phyloP scores from a whole-genome alignment of 1,140 invertebrate species.

The Neodiprion pinetum region DNA sequence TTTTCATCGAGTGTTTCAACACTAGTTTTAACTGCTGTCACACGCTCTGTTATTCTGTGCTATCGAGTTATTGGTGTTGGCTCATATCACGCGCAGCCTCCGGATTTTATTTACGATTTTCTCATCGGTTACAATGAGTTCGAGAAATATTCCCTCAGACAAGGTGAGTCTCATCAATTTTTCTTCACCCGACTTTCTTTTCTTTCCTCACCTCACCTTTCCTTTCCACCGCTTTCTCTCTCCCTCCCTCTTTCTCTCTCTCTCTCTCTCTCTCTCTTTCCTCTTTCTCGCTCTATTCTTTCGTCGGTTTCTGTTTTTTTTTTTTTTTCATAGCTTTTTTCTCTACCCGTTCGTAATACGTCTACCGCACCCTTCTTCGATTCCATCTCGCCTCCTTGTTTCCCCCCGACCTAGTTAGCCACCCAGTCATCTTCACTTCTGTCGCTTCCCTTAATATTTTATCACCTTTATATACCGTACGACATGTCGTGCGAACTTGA shows the following conservation, averaged over 20 bases:
- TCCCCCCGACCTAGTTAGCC: not conserved
- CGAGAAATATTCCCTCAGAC: constrained; percentile 56
- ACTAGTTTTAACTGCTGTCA: constrained; percentile 28
- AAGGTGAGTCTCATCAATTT: constrained; percentile 42
- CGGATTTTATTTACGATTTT: constrained; percentile 39
- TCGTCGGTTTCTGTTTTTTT: not conserved
- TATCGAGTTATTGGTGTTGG: constrained; percentile 30
- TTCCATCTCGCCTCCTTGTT: constrained; percentile 6
- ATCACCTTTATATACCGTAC: too few relatives aligned
- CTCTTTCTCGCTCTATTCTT: not conserved
- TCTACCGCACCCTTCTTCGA: constrained; percentile 1
- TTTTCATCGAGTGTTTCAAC: constrained; percentile 30
- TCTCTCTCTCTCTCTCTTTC: not conserved
- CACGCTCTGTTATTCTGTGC: constrained; percentile 23
- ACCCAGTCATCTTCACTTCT: not conserved
- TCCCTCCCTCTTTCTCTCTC: not conserved
- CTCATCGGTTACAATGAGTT: constrained; percentile 49
- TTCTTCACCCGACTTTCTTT: constrained; percentile 14
- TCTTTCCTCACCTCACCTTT: constrained; percentile 8
- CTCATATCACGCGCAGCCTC: constrained; percentile 42
- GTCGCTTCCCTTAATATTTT: not conserved
- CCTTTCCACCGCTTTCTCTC: not conserved
- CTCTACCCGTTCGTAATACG: not conserved
- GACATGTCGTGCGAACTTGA: not conserved
- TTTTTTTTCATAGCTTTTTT: not conserved